Evolutionary conservation across 2,797 vertebrate genomes (phyloP).

Genomic region (Gymnocypris eckloni): DNA sequence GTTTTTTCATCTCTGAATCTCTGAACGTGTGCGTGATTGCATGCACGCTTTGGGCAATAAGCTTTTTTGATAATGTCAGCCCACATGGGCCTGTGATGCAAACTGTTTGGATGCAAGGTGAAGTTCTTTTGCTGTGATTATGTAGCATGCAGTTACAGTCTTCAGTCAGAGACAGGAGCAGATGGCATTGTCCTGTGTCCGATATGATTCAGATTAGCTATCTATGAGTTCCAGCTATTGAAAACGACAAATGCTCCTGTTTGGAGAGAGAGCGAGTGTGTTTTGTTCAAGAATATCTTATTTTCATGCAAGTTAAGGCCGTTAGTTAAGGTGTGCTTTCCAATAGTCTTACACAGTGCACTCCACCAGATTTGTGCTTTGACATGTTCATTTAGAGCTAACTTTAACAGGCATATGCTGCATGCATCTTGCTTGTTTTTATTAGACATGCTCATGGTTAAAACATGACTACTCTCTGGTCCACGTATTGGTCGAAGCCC

Average conservation of each 20-base stretch:
- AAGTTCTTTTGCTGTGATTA: not conserved
- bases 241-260: not conserved
- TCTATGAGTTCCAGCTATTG: not conserved
- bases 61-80: slow-evolving; percentile 28
- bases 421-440: not conserved
- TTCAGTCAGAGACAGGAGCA: slow-evolving; percentile 29
- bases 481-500: not conserved
- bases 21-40: slow-evolving; percentile 11
- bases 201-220: slow-evolving; percentile 14
- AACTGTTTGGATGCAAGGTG: not conserved
- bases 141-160: slow-evolving; percentile 3
- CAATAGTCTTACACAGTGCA: not conserved
- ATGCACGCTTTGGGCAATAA: not conserved
- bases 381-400: not conserved
- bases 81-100: not conserved
- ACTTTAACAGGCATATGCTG: no score
- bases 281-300: not conserved
- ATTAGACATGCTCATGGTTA: not conserved
- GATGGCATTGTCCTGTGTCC: slow-evolving; percentile 6
- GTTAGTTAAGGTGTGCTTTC: not conserved
- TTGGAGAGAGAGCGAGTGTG: not conserved
- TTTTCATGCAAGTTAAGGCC: not conserved
- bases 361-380: not conserved
- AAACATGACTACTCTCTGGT: not conserved
- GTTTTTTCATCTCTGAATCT: slow-evolving; percentile 2